A percentile compares a stretch with the other conserved stretches of the same genome.
Evolutionary conservation across 2,888 invertebrate species (phyloP).

Genomic region (Thecocarcelia acutangulata): DNA sequence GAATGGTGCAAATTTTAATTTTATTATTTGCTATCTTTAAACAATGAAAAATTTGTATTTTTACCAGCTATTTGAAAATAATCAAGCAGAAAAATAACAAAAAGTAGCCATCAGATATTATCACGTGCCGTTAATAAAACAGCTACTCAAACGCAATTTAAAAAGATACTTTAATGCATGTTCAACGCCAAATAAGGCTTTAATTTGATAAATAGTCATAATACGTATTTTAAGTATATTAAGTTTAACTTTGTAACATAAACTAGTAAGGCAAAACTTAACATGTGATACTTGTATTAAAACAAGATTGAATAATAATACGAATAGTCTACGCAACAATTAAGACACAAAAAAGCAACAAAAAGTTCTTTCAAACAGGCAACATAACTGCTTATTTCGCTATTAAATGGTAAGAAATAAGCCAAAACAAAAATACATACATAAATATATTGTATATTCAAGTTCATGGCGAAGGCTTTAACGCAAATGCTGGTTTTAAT

Average conservation of each 20-base stretch:
- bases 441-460: too few species aligned
- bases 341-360: conserved; percentile 1
- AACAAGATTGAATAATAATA: conserved; percentile 23
- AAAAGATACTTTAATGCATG: conserved; percentile 15
- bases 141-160: conserved; percentile 21
- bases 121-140: conserved; percentile 40
- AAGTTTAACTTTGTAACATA: conserved; percentile 4
- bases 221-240: neutral
- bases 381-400: neutral
- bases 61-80: conserved; percentile 14
- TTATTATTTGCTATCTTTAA: conserved; percentile 9
- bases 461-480: conserved; percentile 70
- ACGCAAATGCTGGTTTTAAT: neutral
- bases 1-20: conserved; percentile 29
- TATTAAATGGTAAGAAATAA: conserved; percentile 5
- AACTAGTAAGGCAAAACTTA: conserved; percentile 41
- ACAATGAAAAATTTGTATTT: conserved; percentile 23
- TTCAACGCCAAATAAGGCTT: neutral
- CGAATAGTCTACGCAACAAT: conserved; percentile 44
- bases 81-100: neutral
- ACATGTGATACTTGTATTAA: conserved; percentile 11
- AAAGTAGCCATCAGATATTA: conserved; percentile 19
- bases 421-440: conserved; percentile 32
- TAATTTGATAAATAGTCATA: neutral
- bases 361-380: conserved; percentile 18